A percentile compares a stretch with the other conserved stretches of the same genome.
These are phyloP conservation scores for Ochropacha duplaris DNA, from an alignment of 2,888 invertebrate species.

Conservation along the genomic window DNA sequence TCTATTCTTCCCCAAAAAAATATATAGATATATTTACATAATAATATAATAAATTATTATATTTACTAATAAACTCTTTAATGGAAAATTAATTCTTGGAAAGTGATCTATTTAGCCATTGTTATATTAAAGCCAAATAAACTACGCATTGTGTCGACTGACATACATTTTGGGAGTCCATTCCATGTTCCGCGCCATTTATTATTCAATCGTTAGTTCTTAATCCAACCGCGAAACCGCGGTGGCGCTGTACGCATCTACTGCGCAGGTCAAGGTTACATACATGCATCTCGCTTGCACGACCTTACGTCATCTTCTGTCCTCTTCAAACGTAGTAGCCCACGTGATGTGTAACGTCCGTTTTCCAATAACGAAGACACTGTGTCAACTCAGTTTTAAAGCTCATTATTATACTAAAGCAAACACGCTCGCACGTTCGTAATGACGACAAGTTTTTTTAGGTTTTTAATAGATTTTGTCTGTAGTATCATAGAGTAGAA, in stretches of 20 bases:
- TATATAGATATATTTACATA: too few species aligned
- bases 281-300: conserved; percentile 41
- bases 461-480: not conserved
- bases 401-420: not conserved
- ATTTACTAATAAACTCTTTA: too few species aligned
- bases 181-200: conserved; percentile 45
- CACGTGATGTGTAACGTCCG: conserved; percentile 45
- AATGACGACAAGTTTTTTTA: not conserved
- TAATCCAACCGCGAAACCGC: conserved; percentile 26
- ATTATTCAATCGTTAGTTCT: conserved; percentile 43
- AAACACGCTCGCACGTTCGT: not conserved
- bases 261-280: conserved; percentile 71
- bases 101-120: not conserved
- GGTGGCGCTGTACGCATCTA: conserved; percentile 42
- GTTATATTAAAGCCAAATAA: not conserved
- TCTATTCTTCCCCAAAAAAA: too few species aligned
- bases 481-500: not conserved
- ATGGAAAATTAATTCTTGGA: too few species aligned
- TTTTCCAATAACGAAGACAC: conserved; percentile 28
- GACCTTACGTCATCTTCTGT: conserved; percentile 20
- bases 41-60: too few species aligned
- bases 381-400: conserved; percentile 13
- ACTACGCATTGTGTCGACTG: not conserved
- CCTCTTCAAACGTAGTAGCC: conserved; percentile 35
- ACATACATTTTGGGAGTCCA: conserved; percentile 5